Percentiles rank a stretch among this genome's conserved stretches.
phyloP scores from a whole-genome alignment of 2,797 vertebrate species.

The Tenualosa ilisha region DNA sequence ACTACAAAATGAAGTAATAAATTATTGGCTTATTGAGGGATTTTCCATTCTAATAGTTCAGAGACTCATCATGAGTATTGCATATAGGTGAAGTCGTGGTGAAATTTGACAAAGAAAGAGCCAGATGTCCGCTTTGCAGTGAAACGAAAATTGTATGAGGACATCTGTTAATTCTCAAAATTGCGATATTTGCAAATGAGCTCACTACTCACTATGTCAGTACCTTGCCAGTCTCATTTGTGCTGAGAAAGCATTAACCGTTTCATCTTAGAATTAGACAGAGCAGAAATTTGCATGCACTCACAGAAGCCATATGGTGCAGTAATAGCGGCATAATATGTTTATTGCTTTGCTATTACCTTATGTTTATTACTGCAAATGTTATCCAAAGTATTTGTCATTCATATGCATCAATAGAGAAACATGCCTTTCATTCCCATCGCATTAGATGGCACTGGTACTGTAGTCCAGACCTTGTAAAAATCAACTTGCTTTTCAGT shows the following conservation, averaged over 20 bases:
- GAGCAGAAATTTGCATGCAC: too few species aligned
- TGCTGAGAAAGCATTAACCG: too few species aligned
- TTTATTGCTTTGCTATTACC: background rate
- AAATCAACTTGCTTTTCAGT: conserved; percentile 12
- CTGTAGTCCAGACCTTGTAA: background rate
- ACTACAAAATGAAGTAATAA: background rate
- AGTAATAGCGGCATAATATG: too few species aligned
- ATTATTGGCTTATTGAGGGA: background rate
- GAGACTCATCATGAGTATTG: background rate
- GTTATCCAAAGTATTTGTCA: background rate
- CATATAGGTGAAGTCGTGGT: background rate
- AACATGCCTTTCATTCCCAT: background rate
- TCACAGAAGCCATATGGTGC: too few species aligned
- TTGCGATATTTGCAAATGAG: background rate
- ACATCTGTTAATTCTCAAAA: background rate
- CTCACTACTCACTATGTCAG: background rate
- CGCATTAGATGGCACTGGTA: background rate
- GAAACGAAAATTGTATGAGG: background rate
- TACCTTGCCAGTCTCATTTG: background rate
- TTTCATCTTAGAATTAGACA: too few species aligned
- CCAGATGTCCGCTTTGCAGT: background rate
- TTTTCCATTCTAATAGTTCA: background rate
- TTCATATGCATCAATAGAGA: background rate
- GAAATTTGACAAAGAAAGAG: background rate
- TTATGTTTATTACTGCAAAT: background rate